A percentile compares a stretch with the other conserved stretches of the same genome.
These are phyloP conservation scores for Dione vanillae DNA, from an alignment of 2,888 invertebrate species.

Conservation along the genomic window DNA sequence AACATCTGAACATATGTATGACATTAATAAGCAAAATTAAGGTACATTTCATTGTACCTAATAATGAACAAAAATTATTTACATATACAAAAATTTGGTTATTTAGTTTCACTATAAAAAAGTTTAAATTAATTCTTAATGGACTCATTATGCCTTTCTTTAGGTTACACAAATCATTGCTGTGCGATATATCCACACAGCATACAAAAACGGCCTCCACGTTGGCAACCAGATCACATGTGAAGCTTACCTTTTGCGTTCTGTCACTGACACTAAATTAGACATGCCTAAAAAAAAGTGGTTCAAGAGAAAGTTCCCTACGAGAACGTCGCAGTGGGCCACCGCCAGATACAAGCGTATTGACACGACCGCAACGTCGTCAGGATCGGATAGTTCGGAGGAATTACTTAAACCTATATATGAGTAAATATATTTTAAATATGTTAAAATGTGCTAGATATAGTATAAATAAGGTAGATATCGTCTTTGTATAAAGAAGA, in stretches of 20 bases:
- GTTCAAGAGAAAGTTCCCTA: conserved; percentile 47
- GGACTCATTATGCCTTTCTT: background rate
- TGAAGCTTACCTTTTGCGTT: conserved; percentile 71
- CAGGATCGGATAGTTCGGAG: conserved; percentile 72
- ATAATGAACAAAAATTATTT: no score
- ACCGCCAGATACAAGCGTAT: conserved; percentile 59
- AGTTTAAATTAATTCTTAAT: no score
- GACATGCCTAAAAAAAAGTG: conserved; percentile 43
- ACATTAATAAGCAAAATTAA: no score
- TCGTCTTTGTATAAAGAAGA: no score
- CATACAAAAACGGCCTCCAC: conserved; percentile 73
- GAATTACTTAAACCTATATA: conserved; percentile 73
- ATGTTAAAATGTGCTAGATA: no score
- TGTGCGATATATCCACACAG: conserved; percentile 75
- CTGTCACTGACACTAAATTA: conserved; percentile 61
- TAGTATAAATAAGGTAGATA: no score
- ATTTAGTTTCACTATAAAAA: no score
- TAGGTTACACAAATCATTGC: conserved; percentile 75
- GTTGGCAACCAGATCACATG: conserved; percentile 70
- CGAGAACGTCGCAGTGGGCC: conserved; percentile 72
- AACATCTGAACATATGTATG: no score
- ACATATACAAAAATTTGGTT: no score
- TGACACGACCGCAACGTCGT: conserved; percentile 57
- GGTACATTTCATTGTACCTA: no score
- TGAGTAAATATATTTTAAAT: conserved; percentile 56